phyloP scores from a whole-genome alignment of 2,888 invertebrate genomes.

The Drymonia ruficornis region DNA sequence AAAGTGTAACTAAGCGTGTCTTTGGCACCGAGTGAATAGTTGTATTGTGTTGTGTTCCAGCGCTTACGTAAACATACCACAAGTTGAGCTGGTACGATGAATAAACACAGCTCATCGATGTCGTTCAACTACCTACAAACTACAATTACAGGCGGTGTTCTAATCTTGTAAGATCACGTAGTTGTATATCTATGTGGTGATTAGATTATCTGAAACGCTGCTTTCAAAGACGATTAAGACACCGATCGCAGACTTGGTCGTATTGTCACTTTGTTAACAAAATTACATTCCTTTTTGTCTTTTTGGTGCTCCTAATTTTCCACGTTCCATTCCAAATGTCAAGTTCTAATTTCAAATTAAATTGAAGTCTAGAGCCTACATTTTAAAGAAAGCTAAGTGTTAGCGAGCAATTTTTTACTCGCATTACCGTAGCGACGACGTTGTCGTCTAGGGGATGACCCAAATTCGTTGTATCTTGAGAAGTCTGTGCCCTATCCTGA shows the following conservation, averaged over 20 bases:
- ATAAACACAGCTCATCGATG: conserved; percentile 27
- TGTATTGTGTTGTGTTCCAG: conserved; percentile 28
- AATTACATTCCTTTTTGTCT: neutral
- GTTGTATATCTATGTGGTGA: neutral
- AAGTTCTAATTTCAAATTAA: too few relatives aligned
- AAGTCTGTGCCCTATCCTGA: neutral
- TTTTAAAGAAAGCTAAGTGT: too few relatives aligned
- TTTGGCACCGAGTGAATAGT: conserved; percentile 25
- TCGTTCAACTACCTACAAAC: conserved; percentile 21
- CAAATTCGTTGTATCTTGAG: neutral
- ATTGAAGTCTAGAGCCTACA: too few relatives aligned
- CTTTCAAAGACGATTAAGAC: neutral
- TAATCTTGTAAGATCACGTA: neutral
- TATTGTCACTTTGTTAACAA: neutral
- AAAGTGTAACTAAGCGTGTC: conserved; percentile 31
- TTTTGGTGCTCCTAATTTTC: too few relatives aligned
- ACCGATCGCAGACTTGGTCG: neutral
- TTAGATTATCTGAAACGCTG: neutral
- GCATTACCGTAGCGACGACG: too few relatives aligned
- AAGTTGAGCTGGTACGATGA: conserved; percentile 33
- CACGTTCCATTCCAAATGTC: too few relatives aligned
- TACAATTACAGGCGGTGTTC: conserved; percentile 10
- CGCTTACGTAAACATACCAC: conserved; percentile 22
- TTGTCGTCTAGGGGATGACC: neutral
- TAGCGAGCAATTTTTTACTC: too few relatives aligned